These are phyloP conservation scores for Pogonus chalceus DNA, from an alignment of 1,140 invertebrate genomes.

Conservation along the genomic window DNA sequence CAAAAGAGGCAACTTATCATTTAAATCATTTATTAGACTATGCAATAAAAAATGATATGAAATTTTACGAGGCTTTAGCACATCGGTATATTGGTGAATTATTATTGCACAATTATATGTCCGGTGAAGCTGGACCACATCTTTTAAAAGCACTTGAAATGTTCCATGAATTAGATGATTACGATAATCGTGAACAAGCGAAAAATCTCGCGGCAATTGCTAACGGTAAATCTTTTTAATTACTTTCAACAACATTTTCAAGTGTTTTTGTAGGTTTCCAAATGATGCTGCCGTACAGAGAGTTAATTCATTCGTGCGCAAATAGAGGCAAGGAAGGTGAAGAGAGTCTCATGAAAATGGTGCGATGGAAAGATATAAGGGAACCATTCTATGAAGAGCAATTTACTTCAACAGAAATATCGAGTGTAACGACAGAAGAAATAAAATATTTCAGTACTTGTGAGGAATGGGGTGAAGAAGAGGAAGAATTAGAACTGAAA, in stretches of 20 bases:
- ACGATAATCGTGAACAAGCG: constrained; percentile 21
- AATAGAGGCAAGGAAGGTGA: constrained; percentile 6
- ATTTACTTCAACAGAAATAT: too few relatives aligned
- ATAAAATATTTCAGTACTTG: too few relatives aligned
- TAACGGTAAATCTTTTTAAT: constrained; percentile 17
- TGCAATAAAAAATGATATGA: constrained; percentile 22
- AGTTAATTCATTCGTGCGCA: constrained; percentile 16
- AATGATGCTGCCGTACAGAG: constrained; percentile 4
- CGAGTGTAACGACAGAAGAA: too few relatives aligned
- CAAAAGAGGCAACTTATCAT: constrained; percentile 19
- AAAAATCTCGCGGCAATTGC: constrained; percentile 29
- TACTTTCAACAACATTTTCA: neutral
- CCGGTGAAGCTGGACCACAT: constrained; percentile 25
- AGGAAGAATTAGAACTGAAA: too few relatives aligned
- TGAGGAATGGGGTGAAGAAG: too few relatives aligned
- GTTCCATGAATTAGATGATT: constrained; percentile 22
- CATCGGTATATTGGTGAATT: constrained; percentile 29
- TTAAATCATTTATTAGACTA: constrained; percentile 22
- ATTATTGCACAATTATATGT: constrained; percentile 23
- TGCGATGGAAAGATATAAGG: constrained; percentile 22
- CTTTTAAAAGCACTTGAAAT: constrained; percentile 25
- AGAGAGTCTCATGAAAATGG: constrained; percentile 15
- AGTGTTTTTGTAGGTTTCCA: neutral
- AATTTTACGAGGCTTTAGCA: constrained; percentile 25
- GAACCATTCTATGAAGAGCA: constrained; percentile 11